phyloP scores from a whole-genome alignment of 1,140 invertebrate genomes.

The Hestina assimilis region DNA sequence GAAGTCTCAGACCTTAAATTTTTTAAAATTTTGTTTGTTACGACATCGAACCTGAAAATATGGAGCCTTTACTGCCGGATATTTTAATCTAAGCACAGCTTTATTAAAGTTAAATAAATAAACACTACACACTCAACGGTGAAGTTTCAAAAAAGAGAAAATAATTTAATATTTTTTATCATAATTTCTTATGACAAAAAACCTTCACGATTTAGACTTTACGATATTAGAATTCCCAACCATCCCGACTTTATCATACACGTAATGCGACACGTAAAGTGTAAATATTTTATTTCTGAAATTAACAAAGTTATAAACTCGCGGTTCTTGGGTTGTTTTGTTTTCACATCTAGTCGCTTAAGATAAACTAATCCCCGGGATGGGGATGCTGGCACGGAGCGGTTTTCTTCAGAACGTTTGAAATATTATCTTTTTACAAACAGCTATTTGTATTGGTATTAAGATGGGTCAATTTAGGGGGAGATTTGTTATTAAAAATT shows the following conservation, averaged over 20 bases:
- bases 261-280: background rate
- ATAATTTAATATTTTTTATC: too few relatives aligned
- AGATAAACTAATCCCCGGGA: constrained; percentile 20
- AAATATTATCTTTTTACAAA: constrained; percentile 3
- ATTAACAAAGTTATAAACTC: background rate
- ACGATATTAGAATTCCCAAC: background rate
- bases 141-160: too few relatives aligned
- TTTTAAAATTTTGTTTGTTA: too few relatives aligned
- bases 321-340: background rate
- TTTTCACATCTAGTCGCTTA: constrained; percentile 12
- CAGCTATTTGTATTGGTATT: background rate
- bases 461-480: background rate
- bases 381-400: constrained; percentile 7
- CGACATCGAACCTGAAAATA: too few relatives aligned
- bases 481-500: background rate
- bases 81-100: too few relatives aligned
- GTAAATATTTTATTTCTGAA: background rate
- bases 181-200: too few relatives aligned
- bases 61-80: too few relatives aligned
- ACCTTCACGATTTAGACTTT: too few relatives aligned
- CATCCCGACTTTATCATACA: background rate
- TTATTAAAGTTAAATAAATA: too few relatives aligned
- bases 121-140: too few relatives aligned
- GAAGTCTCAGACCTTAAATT: too few relatives aligned
- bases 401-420: constrained; percentile 9